Evolutionary conservation across 2,888 invertebrate species (phyloP), one percentile per base, ranked within the genome.

Genomic region (Parnassius apollo): DNA sequence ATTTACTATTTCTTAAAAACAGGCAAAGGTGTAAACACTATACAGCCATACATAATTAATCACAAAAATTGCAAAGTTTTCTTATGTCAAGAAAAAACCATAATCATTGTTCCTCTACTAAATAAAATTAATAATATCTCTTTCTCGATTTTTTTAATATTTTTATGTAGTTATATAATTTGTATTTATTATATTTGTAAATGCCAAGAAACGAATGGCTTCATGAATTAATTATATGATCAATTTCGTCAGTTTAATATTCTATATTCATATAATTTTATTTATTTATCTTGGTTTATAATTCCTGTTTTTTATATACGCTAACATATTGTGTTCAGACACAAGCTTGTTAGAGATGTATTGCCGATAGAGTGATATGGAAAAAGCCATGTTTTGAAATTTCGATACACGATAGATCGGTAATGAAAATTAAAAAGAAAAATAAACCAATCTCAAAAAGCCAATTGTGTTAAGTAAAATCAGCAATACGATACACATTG

Each of bases 291-390:
- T 35, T 4, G 35, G 4, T 35, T 35, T 35, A 46, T n/a, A 12
- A 9, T 61, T 3, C 13, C 13, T 62, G 59, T 66, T 63, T 64
- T 50, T 62, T 52, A 61, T 59, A 64, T 50, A 42, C 10, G 58
- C 66, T 57, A 61, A 59, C 46, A 55, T 13, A 49, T 18, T 51
- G 12, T 13, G 73, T 77, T 80, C 81, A 65, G 68, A 71, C 76
- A 77, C 69, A 77, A 68, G 13, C 49, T 3, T 70, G 68, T 66
- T 74, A 76, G 80, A 80, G 78, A 83, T 84, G 89, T 89, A 89
- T 88, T 89, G 89, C 89, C 89, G 86, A 88, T 66, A 82, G 54
- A 75, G 80, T 82, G 82, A 73, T 73, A 78, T 83, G 81, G 66
- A 69, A 71, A 70, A 88, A 83, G 85, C 82, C 76, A 78, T 85